A percentile compares a stretch with the other conserved stretches of the same genome.
These are phyloP conservation scores for Drosophila pullipes DNA, from an alignment of 2,888 invertebrate genomes.

Conservation along the genomic window DNA sequence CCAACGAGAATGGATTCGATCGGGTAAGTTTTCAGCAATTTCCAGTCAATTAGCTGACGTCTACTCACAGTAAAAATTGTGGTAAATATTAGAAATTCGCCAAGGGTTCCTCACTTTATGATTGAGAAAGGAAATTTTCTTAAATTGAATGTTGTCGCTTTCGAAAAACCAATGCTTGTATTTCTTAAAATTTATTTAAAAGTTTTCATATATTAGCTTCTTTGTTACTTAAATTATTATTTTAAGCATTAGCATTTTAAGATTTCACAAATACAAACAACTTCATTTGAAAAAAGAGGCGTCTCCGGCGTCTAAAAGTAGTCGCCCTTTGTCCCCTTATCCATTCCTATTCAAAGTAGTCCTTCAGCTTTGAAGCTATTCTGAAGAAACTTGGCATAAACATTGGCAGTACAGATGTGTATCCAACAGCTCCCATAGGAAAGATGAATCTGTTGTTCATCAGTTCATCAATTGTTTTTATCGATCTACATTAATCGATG, in stretches of 20 bases:
- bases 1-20: conserved; percentile 84
- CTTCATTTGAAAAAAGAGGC: too few relatives aligned
- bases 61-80: not conserved
- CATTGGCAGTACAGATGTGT: not conserved
- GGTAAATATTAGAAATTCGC: not conserved
- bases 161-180: too few relatives aligned
- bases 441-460: not conserved
- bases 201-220: too few relatives aligned
- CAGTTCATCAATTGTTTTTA: not conserved
- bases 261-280: not conserved
- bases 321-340: not conserved
- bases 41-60: too few relatives aligned
- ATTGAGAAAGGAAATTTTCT: not conserved
- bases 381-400: not conserved
- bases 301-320: not conserved
- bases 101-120: not conserved
- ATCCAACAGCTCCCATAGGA: too few relatives aligned
- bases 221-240: too few relatives aligned
- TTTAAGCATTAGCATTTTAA: too few relatives aligned
- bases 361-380: not conserved
- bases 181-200: too few relatives aligned
- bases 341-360: not conserved
- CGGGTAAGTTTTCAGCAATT: conserved; percentile 68
- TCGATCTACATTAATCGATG: not conserved
- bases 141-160: too few relatives aligned